These are phyloP conservation scores for Cacajao melanocephalus DNA, from an alignment of 2,797 vertebrate genomes.

Conservation along the genomic window DNA sequence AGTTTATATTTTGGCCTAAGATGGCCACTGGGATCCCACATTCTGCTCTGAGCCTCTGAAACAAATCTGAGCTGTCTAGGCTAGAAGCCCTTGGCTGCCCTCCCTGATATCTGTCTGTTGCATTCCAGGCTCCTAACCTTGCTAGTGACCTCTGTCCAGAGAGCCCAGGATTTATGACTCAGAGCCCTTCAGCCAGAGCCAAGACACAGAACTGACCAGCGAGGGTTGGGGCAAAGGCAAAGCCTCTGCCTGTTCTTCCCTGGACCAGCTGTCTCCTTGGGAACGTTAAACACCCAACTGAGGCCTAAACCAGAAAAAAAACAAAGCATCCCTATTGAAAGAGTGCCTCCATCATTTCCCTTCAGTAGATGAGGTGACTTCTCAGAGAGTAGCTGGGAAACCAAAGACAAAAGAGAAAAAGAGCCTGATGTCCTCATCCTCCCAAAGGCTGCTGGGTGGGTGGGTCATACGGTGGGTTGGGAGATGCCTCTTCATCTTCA, in stretches of 20 bases:
- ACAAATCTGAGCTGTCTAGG: neutral
- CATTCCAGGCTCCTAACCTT: neutral
- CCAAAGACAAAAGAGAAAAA: neutral
- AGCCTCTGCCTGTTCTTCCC: neutral
- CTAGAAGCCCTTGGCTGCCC: neutral
- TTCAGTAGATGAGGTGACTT: neutral
- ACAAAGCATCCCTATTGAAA: neutral
- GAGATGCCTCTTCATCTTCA: neutral
- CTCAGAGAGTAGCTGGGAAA: neutral
- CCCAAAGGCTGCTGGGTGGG: neutral
- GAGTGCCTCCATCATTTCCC: neutral
- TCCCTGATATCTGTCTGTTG: neutral
- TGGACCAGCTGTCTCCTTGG: neutral
- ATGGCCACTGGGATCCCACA: neutral
- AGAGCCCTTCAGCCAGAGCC: neutral
- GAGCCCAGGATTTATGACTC: neutral
- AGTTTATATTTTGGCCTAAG: neutral
- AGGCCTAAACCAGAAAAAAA: neutral
- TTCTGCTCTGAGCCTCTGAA: neutral
- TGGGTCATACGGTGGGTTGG: fast-evolving
- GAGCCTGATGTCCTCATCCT: neutral
- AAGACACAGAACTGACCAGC: neutral
- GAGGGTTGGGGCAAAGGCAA: neutral
- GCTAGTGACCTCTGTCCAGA: neutral
- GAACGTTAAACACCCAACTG: neutral